Conservation (phyloP, 2,797 vertebrate genomes). For the Oophaga sylvatica region DNA sequence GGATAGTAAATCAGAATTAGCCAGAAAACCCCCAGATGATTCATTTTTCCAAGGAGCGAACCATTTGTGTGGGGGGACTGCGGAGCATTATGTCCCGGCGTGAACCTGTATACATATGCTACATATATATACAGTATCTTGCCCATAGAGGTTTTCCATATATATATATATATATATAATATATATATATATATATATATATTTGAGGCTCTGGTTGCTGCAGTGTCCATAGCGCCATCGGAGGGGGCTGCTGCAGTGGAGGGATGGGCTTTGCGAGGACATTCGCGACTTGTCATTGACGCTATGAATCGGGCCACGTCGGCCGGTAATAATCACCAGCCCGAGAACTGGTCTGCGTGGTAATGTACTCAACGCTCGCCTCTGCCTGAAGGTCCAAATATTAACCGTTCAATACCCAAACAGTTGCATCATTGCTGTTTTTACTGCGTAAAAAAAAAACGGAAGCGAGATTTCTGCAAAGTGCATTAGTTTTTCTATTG, state of each 20-base stretch:
- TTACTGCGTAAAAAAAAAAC: not conserved
- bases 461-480: not conserved
- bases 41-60: not conserved
- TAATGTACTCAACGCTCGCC: not conserved
- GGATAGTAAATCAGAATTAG: not conserved
- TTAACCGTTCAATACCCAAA: not conserved
- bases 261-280: not conserved
- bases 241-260: not conserved
- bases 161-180: not conserved
- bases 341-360: not conserved
- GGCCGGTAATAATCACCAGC: not conserved
- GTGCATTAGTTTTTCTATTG: not conserved
- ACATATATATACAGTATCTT: not conserved
- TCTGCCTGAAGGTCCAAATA: not conserved
- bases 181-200: not conserved
- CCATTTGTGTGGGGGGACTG: not conserved
- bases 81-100: not conserved
- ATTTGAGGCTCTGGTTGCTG: not conserved
- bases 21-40: not conserved
- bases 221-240: not conserved
- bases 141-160: not conserved
- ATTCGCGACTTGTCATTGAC: conserved; percentile 9
- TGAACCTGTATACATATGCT: not conserved
- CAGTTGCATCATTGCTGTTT: not conserved
- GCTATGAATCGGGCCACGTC: conserved; percentile 2